phyloP scores from a whole-genome alignment of 2,113 vertebrate genomes.

The Anas platyrhynchos region DNA sequence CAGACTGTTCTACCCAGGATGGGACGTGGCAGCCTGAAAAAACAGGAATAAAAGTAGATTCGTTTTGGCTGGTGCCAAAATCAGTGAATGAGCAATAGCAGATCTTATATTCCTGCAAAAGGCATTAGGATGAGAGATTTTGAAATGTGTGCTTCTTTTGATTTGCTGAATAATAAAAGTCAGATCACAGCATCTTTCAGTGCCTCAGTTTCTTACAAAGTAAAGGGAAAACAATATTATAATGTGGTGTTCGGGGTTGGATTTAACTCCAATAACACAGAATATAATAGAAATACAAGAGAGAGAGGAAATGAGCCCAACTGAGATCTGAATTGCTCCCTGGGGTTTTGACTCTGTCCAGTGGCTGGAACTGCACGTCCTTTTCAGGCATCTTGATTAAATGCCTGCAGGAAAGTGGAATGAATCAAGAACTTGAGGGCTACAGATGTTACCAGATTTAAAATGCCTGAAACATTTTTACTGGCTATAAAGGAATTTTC shows the following conservation, averaged over 20 bases:
- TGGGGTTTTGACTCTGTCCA: background rate
- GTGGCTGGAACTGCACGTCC: background rate
- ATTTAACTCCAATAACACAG: background rate
- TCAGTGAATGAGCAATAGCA: background rate
- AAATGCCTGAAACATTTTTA: background rate
- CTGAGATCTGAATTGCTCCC: background rate
- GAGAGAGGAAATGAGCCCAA: background rate
- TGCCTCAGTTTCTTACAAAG: background rate
- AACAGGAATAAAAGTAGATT: background rate
- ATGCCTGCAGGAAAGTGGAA: background rate
- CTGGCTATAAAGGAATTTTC: background rate
- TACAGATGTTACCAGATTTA: background rate
- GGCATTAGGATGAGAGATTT: background rate
- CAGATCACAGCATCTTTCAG: background rate
- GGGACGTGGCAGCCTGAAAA: accelerated
- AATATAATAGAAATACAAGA: background rate
- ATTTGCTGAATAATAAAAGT: background rate
- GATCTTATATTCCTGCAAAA: background rate
- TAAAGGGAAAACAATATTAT: background rate
- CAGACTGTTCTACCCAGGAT: background rate
- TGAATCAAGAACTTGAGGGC: background rate
- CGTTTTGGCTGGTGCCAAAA: background rate
- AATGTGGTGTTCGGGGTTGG: background rate
- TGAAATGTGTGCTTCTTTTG: background rate
- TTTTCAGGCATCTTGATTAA: background rate